These are phyloP conservation scores for Ficedula albicollis DNA, from an alignment of 2,797 vertebrate genomes.

Conservation along the genomic window DNA sequence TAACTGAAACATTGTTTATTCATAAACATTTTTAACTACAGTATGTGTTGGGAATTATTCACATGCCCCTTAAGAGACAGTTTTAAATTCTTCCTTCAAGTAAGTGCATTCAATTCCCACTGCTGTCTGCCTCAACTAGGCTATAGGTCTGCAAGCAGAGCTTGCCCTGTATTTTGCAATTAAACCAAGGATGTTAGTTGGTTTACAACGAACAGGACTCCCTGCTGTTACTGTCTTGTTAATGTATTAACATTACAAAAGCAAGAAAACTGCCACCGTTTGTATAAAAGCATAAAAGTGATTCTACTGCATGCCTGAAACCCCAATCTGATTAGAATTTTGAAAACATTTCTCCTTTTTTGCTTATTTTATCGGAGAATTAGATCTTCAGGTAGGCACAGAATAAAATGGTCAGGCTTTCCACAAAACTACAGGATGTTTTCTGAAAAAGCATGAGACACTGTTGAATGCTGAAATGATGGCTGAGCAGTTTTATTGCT, in stretches of 20 bases:
- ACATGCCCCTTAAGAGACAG: neutral
- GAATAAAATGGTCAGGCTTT: neutral
- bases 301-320: neutral
- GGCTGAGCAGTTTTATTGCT: neutral
- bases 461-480: neutral
- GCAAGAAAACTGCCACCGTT: neutral
- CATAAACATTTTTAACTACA: slow-evolving; percentile 55
- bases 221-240: neutral
- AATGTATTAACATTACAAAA: neutral
- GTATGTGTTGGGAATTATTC: slow-evolving; percentile 30
- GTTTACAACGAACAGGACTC: neutral
- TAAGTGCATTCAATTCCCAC: neutral
- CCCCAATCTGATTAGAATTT: neutral
- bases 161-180: neutral
- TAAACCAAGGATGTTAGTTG: neutral
- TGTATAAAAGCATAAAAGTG: neutral
- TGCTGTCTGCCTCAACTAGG: neutral
- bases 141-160: neutral
- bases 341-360: neutral
- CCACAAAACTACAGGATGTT: neutral
- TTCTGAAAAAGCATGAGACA: neutral
- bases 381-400: neutral
- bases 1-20: slow-evolving; percentile 58
- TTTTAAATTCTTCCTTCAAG: neutral
- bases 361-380: neutral